phyloP scores from a whole-genome alignment of 2,113 vertebrate genomes.

The Hystrix brachyura region DNA sequence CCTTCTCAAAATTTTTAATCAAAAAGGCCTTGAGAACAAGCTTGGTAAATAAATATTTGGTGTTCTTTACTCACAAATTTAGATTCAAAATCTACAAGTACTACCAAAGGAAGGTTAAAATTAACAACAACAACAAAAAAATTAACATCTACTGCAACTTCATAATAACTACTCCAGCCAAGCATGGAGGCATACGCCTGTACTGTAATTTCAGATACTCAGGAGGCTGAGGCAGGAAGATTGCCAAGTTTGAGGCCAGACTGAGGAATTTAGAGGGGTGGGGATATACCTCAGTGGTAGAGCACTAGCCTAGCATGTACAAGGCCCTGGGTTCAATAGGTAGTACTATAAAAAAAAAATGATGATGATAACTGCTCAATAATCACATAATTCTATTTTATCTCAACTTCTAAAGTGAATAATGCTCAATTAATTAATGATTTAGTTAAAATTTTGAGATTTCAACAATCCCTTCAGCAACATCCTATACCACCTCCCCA shows the following conservation, averaged over 20 bases:
- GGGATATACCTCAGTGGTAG: not conserved
- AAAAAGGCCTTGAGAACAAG: slow-evolving; percentile 23
- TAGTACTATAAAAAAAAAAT: not conserved
- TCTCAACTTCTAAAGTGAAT: slow-evolving; percentile 52
- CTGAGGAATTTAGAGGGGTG: not conserved
- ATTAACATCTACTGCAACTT: slow-evolving; percentile 32
- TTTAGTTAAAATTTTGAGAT: slow-evolving; percentile 24
- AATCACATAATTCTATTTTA: slow-evolving; percentile 48
- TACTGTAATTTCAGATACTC: not conserved
- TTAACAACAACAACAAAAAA: slow-evolving; percentile 32
- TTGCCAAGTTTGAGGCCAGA: not conserved
- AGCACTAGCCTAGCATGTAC: too few relatives aligned
- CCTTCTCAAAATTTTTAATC: not conserved
- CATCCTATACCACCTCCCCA: not conserved
- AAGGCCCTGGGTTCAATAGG: not conserved
- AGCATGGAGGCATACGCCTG: not conserved
- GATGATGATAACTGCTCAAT: not conserved
- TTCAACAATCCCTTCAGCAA: slow-evolving; percentile 51
- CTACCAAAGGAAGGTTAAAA: slow-evolving; percentile 19
- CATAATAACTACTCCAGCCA: not conserved
- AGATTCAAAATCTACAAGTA: slow-evolving; percentile 37
- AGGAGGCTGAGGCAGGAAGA: not conserved
- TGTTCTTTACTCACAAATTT: slow-evolving; percentile 30
- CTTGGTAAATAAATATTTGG: slow-evolving; percentile 18
- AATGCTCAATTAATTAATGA: slow-evolving; percentile 33